These are phyloP conservation scores for Prunella himalayana DNA, from an alignment of 2,113 vertebrate genomes.

Conservation along the genomic window DNA sequence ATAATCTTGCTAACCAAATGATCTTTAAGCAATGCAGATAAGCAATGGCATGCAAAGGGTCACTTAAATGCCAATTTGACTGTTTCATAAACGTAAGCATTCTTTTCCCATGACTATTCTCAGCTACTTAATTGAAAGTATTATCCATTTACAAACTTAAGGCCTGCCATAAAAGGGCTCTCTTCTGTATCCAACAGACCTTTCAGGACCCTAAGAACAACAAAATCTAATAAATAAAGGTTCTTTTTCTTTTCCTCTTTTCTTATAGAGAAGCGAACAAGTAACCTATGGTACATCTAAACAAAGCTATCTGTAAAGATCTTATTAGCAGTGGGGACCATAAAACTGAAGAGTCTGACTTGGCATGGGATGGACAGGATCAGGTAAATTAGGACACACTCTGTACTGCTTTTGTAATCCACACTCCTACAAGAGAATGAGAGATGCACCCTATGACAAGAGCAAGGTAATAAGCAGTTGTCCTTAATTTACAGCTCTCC, in stretches of 20 bases:
- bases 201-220: conserved; percentile 73
- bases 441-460: conserved; percentile 34
- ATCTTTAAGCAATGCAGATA: conserved; percentile 78
- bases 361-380: conserved; percentile 38
- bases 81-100: conserved; percentile 81
- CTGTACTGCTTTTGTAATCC: conserved; percentile 48
- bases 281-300: conserved; percentile 37
- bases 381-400: conserved; percentile 51
- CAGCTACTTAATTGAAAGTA: conserved; percentile 76
- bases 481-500: conserved; percentile 55
- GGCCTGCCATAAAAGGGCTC: conserved; percentile 72
- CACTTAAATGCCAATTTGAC: conserved; percentile 82
- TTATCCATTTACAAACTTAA: conserved; percentile 78
- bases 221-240: conserved; percentile 79
- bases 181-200: conserved; percentile 70
- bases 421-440: neutral
- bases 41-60: conserved; percentile 81
- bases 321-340: conserved; percentile 22
- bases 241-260: neutral
- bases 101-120: conserved; percentile 77
- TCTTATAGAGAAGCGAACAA: conserved; percentile 60
- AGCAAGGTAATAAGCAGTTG: conserved; percentile 52
- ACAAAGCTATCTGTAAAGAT: conserved; percentile 65
- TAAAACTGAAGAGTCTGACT: conserved; percentile 60
- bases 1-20: conserved; percentile 81